Base-by-base conservation (phyloP, 2,888 invertebrate genomes). In the Nemotelus nigrinus region DNA sequence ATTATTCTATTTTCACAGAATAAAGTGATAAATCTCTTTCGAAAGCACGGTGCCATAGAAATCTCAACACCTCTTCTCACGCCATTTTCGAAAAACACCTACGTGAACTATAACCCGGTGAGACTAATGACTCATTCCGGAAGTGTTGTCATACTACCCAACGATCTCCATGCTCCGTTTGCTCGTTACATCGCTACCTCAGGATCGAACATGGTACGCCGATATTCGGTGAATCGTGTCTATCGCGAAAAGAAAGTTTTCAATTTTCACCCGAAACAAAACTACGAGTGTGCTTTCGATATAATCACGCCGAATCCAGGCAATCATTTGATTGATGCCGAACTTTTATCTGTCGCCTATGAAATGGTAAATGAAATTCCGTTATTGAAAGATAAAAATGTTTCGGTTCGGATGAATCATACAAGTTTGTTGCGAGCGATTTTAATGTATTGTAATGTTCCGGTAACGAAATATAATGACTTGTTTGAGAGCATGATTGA, bases 281-380 rank as follows among this genome's bases (percentile, higher is more conserved):
- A 95, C 39, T 92, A 93, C 77, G 97, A 97, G 86, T 96, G 96
- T 86, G 95, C 96, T 2, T 97, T 97, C 86, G 98, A 98, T 86
- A 95, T 98, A 79, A 93, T 98, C 48, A 93, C 94, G 3, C 92
- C 95, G 2, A 91, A 89, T 79, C 89, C 91, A 78, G 92, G 92
- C 89, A 91, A 92, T 81, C 88, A 94, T 48, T 90, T 96, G 87
- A 90, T 93, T 0, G 97, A 98, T 84, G 96, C 96, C 0, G 98
- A 98, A 84, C 86, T 97, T 0, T 87, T 98, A 7, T 92, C 92
- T 1, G 90, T 96, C 0, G 92, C 93, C 0, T 92, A 92, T 85
- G 93, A 95, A 86, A 90, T 95, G 63, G 89, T 93, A 63, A 90
- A 90, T 76, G 92, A 92, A 83, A 89, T 95, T 80, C 91, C 93